These are phyloP conservation scores for Adelges cooleyi DNA, from an alignment of 1,140 invertebrate genomes.

Conservation along the genomic window DNA sequence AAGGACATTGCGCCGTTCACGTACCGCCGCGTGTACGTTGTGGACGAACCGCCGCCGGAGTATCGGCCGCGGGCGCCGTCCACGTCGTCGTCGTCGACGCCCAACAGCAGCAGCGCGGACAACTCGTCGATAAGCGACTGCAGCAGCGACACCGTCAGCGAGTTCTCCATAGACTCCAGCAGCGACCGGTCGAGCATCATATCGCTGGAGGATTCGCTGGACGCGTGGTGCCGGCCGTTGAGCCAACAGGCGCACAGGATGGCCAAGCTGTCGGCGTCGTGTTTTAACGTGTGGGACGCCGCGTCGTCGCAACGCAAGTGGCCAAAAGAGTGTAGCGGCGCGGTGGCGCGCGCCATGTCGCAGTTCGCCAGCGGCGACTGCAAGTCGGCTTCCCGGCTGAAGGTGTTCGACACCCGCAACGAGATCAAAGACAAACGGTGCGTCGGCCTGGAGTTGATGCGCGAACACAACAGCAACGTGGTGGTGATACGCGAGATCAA, in stretches of 20 bases:
- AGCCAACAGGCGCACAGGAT: not conserved
- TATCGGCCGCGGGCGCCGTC: conserved; percentile 25
- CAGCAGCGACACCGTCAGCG: conserved; percentile 44
- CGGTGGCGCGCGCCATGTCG: conserved; percentile 42
- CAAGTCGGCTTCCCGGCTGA: conserved; percentile 37
- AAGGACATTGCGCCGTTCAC: conserved; percentile 37
- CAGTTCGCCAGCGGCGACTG: conserved; percentile 38
- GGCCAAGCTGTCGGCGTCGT: conserved; percentile 32
- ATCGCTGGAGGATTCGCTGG: conserved; percentile 45
- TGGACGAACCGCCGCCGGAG: conserved; percentile 37
- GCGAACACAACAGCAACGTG: conserved; percentile 38
- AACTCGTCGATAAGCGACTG: conserved; percentile 42
- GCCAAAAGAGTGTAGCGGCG: conserved; percentile 42
- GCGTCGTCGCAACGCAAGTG: conserved; percentile 36
- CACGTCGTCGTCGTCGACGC: conserved; percentile 29
- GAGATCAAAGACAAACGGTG: conserved; percentile 20
- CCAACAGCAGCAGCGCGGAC: conserved; percentile 32
- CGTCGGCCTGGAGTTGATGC: conserved; percentile 33
- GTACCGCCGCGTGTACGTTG: conserved; percentile 43
- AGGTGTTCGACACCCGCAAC: conserved; percentile 33
- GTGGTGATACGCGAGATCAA: conserved; percentile 44
- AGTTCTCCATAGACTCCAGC: conserved; percentile 47
- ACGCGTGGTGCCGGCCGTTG: conserved; percentile 33
- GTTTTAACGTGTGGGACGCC: conserved; percentile 37
- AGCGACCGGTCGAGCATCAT: conserved; percentile 46